Conservation (phyloP, 2,797 vertebrate species). For the Myripristis murdjan region DNA sequence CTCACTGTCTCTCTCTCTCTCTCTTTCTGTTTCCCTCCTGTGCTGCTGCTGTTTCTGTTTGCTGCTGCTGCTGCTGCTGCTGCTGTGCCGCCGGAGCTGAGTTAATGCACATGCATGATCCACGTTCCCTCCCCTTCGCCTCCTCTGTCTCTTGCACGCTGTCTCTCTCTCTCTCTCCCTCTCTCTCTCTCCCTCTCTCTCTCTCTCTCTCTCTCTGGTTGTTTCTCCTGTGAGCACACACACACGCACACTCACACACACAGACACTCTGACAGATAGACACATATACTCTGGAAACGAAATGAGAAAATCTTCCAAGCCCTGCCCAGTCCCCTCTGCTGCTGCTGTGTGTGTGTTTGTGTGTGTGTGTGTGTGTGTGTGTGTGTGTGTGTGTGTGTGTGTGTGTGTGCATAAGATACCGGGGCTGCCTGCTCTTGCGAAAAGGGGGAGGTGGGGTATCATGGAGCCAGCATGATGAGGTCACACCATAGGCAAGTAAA, state of each 20-base stretch:
- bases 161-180: constrained; percentile 38
- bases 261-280: constrained; percentile 48
- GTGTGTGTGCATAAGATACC: constrained; percentile 44
- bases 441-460: constrained; percentile 86
- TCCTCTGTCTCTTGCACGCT: constrained; percentile 64
- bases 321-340: constrained; percentile 64
- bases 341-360: constrained; percentile 34
- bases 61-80: constrained; percentile 71
- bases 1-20: constrained; percentile 64
- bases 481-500: constrained; percentile 95
- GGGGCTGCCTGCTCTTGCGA: constrained; percentile 50
- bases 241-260: constrained; percentile 35
- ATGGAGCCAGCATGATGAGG: constrained; percentile 92
- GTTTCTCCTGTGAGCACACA: constrained; percentile 47
- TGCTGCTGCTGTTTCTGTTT: constrained; percentile 77
- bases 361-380: constrained; percentile 25
- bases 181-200: constrained; percentile 46
- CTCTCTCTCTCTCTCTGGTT: constrained; percentile 56
- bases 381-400: constrained; percentile 24
- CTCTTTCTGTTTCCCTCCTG: constrained; percentile 68
- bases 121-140: constrained; percentile 77
- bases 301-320: constrained; percentile 74
- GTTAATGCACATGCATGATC: constrained; percentile 88
- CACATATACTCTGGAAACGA: constrained; percentile 61
- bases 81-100: constrained; percentile 81